phyloP scores from a whole-genome alignment of 1,140 invertebrate species.

The Coenobita brevimanus region DNA sequence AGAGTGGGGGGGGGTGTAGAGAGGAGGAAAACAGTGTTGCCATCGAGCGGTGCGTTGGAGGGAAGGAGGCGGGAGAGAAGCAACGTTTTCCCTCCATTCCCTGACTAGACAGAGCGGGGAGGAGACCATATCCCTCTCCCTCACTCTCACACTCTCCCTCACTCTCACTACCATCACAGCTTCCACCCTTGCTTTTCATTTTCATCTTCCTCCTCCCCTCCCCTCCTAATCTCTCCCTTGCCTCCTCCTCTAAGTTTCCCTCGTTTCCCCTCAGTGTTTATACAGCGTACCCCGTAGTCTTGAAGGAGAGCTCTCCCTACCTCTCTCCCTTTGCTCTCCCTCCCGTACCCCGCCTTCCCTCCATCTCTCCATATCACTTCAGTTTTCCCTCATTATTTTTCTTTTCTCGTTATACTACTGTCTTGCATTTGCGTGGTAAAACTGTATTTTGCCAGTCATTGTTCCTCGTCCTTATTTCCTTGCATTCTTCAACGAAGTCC shows the following conservation, averaged over 20 bases:
- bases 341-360: not conserved
- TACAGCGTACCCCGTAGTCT: too few relatives aligned
- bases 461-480: too few relatives aligned
- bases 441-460: too few relatives aligned
- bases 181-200: not conserved
- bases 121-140: not conserved
- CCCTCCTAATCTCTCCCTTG: not conserved
- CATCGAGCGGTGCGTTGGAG: too few relatives aligned
- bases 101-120: conserved; percentile 2
- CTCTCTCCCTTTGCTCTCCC: not conserved
- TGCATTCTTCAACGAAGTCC: too few relatives aligned
- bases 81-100: conserved; percentile 21
- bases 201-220: not conserved
- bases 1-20: too few relatives aligned
- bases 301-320: not conserved
- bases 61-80: not conserved
- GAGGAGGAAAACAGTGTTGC: too few relatives aligned
- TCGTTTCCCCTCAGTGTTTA: not conserved
- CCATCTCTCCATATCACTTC: not conserved
- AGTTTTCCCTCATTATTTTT: not conserved
- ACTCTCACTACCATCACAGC: not conserved
- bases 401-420: not conserved
- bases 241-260: not conserved
- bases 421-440: not conserved
- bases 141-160: not conserved